Evolutionary conservation across 2,888 invertebrate genomes (phyloP).

Genomic region (Plagodis dolabraria): DNA sequence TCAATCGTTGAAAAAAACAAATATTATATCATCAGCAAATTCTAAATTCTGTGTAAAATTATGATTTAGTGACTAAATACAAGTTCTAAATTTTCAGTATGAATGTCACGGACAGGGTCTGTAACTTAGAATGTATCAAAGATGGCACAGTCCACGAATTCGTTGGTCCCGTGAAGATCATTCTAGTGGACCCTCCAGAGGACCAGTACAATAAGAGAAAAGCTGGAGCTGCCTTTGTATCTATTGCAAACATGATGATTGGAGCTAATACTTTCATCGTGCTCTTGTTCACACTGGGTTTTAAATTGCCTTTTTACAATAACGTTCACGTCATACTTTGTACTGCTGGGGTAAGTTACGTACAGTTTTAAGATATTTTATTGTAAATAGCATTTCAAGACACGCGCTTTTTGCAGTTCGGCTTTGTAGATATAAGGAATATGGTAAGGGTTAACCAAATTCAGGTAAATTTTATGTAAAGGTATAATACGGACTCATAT

Average conservation of each 20-base stretch:
- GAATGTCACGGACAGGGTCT: constrained; percentile 28
- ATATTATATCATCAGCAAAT: too few relatives aligned
- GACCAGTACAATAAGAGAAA: constrained; percentile 41
- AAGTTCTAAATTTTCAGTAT: constrained; percentile 4
- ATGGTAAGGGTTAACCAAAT: too few relatives aligned
- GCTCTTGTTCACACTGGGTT: constrained; percentile 47
- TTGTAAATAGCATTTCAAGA: neutral
- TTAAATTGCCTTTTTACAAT: constrained; percentile 34
- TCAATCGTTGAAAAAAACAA: too few relatives aligned
- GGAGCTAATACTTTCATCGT: constrained; percentile 46
- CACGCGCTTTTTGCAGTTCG: too few relatives aligned
- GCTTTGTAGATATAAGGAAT: too few relatives aligned
- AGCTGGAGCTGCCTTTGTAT: constrained; percentile 47
- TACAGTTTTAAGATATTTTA: neutral
- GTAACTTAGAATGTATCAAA: constrained; percentile 55
- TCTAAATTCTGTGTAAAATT: too few relatives aligned
- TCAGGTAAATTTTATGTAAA: too few relatives aligned
- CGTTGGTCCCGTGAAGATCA: constrained; percentile 64
- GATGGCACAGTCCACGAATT: constrained; percentile 48
- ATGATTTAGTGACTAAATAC: too few relatives aligned
- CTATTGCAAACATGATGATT: constrained; percentile 53
- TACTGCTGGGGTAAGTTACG: constrained; percentile 63
- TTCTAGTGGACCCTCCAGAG: constrained; percentile 56
- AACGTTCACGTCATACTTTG: constrained; percentile 57
- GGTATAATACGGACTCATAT: too few relatives aligned